phyloP scores from a whole-genome alignment of 2,113 vertebrate species.

The Elaphurus davidianus region DNA sequence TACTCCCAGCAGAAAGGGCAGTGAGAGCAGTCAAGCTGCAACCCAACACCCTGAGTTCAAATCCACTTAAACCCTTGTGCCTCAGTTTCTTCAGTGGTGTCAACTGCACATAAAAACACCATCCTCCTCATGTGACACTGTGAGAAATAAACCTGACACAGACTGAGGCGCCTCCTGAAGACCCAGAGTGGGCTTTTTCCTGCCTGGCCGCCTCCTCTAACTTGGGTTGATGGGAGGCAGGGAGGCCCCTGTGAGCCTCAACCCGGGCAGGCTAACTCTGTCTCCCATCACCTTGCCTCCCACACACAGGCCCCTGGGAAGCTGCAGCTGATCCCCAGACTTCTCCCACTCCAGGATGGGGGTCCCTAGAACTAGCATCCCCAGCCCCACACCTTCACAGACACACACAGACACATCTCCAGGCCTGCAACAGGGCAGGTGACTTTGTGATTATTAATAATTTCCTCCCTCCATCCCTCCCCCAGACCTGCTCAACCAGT shows the following conservation, averaged over 20 bases:
- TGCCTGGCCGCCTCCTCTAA: not conserved
- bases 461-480: constrained; percentile 42
- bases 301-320: not conserved
- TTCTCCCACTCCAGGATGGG: not conserved
- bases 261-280: not conserved
- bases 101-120: not conserved
- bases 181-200: not conserved
- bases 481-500: constrained; percentile 73
- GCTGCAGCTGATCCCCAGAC: not conserved
- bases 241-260: not conserved
- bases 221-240: not conserved
- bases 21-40: not conserved
- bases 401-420: not conserved
- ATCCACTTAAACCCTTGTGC: not conserved
- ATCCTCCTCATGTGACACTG: not conserved
- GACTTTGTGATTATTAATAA: constrained; percentile 23
- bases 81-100: not conserved
- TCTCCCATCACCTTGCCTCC: fast-evolving
- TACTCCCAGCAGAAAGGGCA: not conserved
- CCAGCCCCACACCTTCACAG: not conserved
- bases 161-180: not conserved
- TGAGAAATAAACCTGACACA: not conserved
- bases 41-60: not conserved
- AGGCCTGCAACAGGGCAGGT: not conserved
- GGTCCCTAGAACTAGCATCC: not conserved